Conservation (phyloP, 2,113 vertebrate genomes). For the Phalacrocorax brasilianus region DNA sequence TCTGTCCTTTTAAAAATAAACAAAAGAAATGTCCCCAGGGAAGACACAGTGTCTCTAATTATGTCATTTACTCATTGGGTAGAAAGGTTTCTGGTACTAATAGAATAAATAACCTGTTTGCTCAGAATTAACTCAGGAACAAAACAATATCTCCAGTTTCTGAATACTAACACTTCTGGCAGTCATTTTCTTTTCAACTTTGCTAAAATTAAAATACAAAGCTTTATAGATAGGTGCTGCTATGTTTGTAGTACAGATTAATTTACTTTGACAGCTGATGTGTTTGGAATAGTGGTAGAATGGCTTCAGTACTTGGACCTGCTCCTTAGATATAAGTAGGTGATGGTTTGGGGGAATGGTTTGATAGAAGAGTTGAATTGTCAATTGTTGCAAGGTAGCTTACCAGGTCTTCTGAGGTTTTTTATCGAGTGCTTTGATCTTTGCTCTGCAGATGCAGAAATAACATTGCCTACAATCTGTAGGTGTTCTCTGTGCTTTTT, state of each 20-base stretch:
- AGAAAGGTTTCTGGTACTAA: not conserved
- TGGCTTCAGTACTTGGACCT: not conserved
- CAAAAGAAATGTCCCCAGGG: not conserved
- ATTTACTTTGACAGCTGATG: not conserved
- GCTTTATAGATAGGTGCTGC: not conserved
- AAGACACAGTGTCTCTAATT: not conserved
- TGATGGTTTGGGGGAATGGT: not conserved
- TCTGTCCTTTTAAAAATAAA: not conserved
- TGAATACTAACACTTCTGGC: not conserved
- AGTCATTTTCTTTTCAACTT: not conserved
- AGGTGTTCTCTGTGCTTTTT: not conserved
- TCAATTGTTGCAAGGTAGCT: slow-evolving; percentile 25
- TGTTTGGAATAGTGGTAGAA: not conserved
- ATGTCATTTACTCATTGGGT: not conserved
- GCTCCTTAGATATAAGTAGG: not conserved
- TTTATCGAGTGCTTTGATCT: slow-evolving; percentile 48
- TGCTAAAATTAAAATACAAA: not conserved
- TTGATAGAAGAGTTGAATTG: not conserved
- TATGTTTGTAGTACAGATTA: not conserved
- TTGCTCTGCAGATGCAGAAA: slow-evolving; percentile 14
- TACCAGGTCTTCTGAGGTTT: slow-evolving; percentile 31
- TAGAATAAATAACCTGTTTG: not conserved
- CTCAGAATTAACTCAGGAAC: not conserved
- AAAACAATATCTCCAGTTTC: not conserved
- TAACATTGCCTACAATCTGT: slow-evolving; percentile 18